Conservation (phyloP, 1,140 invertebrate species). For the Choristoneura fumiferana region DNA sequence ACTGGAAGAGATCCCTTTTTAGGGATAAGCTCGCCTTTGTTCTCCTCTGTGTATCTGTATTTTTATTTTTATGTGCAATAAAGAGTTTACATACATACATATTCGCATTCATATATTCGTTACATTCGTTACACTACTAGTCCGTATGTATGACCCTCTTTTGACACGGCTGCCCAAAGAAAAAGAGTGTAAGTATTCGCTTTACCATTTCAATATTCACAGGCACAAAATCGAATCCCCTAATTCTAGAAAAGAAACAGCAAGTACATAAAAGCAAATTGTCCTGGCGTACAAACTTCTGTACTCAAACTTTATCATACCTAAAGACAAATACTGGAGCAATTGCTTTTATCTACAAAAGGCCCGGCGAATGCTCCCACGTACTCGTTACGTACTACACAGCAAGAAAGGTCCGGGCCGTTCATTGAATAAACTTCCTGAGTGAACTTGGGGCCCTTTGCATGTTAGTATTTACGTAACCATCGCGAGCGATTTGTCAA, state of each 20-base stretch:
- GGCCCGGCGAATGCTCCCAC: neutral
- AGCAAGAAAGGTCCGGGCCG: neutral
- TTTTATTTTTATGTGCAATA: no score
- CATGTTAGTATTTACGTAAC: conserved; percentile 11
- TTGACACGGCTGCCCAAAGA: no score
- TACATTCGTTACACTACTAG: no score
- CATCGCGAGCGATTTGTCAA: conserved; percentile 18
- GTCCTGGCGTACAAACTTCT: neutral
- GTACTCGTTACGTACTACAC: neutral
- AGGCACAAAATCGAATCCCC: neutral
- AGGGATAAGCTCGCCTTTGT: no score
- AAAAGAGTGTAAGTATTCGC: no score
- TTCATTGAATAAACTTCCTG: conserved; percentile 11
- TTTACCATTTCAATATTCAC: neutral
- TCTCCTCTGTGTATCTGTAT: no score
- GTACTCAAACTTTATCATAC: conserved; percentile 7
- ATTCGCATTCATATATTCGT: no score
- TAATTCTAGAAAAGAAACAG: no score
- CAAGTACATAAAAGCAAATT: conserved; percentile 9
- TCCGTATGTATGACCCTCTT: no score
- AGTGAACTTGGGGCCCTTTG: conserved; percentile 9
- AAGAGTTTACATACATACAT: no score
- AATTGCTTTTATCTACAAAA: conserved; percentile 13
- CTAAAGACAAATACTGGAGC: conserved; percentile 3
- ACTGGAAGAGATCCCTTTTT: no score